Percentiles rank a stretch among this genome's conserved stretches.
Conservation (phyloP, 2,888 invertebrate species). For the Gerris lacustris region DNA sequence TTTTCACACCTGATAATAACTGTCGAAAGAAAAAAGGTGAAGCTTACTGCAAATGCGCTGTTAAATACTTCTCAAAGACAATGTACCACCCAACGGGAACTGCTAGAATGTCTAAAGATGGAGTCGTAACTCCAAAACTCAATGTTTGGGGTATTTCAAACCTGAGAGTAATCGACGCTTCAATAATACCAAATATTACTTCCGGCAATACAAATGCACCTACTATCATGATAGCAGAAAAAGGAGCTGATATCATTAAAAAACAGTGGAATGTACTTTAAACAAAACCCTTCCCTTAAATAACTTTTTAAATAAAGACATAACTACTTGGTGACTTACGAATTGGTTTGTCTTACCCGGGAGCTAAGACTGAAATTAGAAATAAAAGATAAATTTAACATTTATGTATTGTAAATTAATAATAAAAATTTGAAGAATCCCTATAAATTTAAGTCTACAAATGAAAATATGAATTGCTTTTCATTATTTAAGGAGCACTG, state of each 20-base stretch:
- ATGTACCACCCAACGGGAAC: not conserved
- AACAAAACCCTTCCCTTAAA: not conserved
- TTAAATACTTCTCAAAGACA: not conserved
- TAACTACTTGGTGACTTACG: too few relatives aligned
- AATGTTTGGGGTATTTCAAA: not conserved
- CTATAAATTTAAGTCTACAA: too few relatives aligned
- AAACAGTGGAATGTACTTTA: not conserved
- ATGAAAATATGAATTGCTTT: too few relatives aligned
- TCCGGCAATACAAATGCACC: not conserved
- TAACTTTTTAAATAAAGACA: too few relatives aligned
- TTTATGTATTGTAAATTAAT: too few relatives aligned
- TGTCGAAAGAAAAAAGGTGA: not conserved
- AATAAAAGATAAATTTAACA: too few relatives aligned
- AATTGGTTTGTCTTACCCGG: too few relatives aligned
- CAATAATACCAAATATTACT: not conserved
- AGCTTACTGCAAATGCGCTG: not conserved
- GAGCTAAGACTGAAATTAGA: too few relatives aligned
- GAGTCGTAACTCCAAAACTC: not conserved
- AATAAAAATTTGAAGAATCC: too few relatives aligned
- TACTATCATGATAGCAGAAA: not conserved
- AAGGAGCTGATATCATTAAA: not conserved
- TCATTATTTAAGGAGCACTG: too few relatives aligned
- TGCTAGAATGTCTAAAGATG: not conserved
- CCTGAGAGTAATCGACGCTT: not conserved
- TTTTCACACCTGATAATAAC: not conserved